Base-by-base conservation (phyloP, 1,140 invertebrate genomes). In the Cotesia glomerata region DNA sequence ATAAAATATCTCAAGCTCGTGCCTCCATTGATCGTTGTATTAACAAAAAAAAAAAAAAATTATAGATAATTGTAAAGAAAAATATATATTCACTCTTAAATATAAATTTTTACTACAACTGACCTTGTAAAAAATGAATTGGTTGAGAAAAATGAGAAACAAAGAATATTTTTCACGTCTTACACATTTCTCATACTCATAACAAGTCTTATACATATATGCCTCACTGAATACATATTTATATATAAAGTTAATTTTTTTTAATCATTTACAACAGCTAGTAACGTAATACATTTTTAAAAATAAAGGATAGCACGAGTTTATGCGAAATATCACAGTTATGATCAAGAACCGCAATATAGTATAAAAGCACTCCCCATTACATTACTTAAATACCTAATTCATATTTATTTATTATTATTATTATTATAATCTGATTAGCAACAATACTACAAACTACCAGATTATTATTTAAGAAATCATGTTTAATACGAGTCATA, bases 361-460 rank as follows among this genome's bases (percentile, higher is more conserved):
- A 79, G 72, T 75, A 79, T 82, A 78, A 78, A 80, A 79, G 81
- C 76, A 80, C 78, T 83, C 79, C 77, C 78, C 78, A 69, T 71
- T 73, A 66, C 75, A 52, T 78, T 73, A 74, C 67, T 63, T 80
- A 77, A 62, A 72, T 76, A 72, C 69, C 75, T 36, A 73, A 71
- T 72, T 71, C 70, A 26, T 74, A 75, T 74, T 78, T 76, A 79
- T 78, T 78, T 76, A 62, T 73, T 26, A 26, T 26, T 26, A 26
- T 26, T 26, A 26, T 76, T 77, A 80, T 83, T 74, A 81, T 71
- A 73, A 65, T 71, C 84, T 86, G 84, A 76, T 81, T 81, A 85
- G 85, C 83, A 84, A 85, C 84, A 76, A 84, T 77, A 74, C 84
- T 85, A 86, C 75, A 65, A 71, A 49, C 82, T 83, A 83, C 77